phyloP scores from a whole-genome alignment of 2,797 vertebrate genomes.

The Chlorospingus semifuscus region DNA sequence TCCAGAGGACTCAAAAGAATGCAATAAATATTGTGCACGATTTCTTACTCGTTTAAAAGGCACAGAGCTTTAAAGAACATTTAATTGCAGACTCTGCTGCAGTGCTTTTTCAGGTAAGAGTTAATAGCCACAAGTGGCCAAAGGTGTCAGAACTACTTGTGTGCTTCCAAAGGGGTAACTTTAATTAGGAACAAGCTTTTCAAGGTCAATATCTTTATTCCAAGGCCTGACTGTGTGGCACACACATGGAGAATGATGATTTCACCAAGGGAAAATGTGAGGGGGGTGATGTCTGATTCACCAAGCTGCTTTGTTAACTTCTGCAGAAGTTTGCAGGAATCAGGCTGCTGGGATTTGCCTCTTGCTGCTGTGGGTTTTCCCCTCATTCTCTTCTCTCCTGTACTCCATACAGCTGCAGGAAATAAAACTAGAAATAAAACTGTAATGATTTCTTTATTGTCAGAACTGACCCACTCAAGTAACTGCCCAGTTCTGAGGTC shows the following conservation, averaged over 20 bases:
- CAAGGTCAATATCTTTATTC: conserved; percentile 36
- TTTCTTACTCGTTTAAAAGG: neutral
- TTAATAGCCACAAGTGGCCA: neutral
- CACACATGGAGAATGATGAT: neutral
- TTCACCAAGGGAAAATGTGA: neutral
- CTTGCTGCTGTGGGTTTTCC: neutral
- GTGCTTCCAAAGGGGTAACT: neutral
- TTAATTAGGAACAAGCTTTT: conserved; percentile 27
- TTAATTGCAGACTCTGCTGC: neutral
- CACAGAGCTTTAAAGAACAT: neutral
- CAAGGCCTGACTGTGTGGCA: neutral
- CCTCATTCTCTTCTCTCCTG: neutral
- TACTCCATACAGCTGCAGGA: neutral
- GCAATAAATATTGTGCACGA: neutral
- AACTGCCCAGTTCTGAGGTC: neutral
- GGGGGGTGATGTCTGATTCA: neutral
- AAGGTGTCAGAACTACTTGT: neutral
- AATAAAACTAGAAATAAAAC: neutral
- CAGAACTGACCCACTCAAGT: neutral
- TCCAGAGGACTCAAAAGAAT: neutral
- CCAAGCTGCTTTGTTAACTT: neutral
- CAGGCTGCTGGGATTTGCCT: neutral
- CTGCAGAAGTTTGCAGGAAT: neutral
- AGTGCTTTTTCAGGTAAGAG: neutral
- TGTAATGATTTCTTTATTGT: neutral